Evolutionary conservation across 2,888 invertebrate species (phyloP).

Genomic region (Lottia scabra): DNA sequence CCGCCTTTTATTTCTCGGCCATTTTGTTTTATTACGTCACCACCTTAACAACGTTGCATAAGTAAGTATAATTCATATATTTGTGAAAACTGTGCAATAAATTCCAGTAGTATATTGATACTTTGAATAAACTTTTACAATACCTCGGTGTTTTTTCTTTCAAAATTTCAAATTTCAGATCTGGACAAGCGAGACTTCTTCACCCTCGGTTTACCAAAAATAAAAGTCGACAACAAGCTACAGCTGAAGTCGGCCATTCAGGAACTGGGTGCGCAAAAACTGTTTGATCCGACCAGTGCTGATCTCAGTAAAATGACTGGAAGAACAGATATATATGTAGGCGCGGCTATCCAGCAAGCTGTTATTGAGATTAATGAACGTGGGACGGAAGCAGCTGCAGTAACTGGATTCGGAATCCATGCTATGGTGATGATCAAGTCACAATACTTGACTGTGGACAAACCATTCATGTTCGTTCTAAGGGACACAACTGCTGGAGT

Average conservation of each 20-base stretch:
- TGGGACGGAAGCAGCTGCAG: constrained; percentile 51
- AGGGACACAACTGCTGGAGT: neutral
- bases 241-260: constrained; percentile 29
- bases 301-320: constrained; percentile 47
- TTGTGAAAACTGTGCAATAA: too few species aligned
- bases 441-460: neutral
- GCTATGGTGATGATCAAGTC: constrained; percentile 11
- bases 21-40: too few species aligned
- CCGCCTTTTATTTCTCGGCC: too few species aligned
- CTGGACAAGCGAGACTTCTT: constrained; percentile 10
- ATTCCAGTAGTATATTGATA: too few species aligned
- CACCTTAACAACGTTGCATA: too few species aligned
- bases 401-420: constrained; percentile 32
- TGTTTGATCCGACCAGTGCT: constrained; percentile 37
- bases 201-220: constrained; percentile 37
- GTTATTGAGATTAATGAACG: constrained; percentile 55
- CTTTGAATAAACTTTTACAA: too few species aligned
- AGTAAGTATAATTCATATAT: too few species aligned
- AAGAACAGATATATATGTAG: constrained; percentile 34
- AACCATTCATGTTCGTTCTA: neutral
- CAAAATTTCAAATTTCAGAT: neutral
- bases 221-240: constrained; percentile 33
- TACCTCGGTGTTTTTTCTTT: too few species aligned
- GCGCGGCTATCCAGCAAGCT: constrained; percentile 53
- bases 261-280: constrained; percentile 35